Evolutionary conservation across 2,888 invertebrate species (phyloP).

Genomic region (Orthosia cruda): DNA sequence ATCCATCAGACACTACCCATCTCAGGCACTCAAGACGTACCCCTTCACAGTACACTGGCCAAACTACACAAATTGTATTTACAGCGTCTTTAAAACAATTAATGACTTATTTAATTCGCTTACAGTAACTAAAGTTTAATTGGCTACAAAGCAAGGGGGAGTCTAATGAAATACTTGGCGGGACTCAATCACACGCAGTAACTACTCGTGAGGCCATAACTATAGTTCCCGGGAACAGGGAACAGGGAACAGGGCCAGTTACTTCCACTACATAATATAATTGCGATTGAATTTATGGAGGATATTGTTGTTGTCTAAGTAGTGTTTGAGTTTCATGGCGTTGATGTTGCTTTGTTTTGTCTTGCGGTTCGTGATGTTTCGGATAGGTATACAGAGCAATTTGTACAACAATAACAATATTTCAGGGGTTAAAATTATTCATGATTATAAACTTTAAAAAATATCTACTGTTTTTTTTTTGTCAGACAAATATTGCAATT

Average conservation of each 20-base stretch:
- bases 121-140: constrained; percentile 64
- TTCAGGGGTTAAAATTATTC: no score
- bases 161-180: constrained; percentile 74
- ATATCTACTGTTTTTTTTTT: no score
- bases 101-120: constrained; percentile 65
- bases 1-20: constrained; percentile 19
- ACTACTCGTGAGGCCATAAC: constrained; percentile 74
- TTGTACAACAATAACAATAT: no score
- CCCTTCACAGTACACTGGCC: constrained; percentile 13
- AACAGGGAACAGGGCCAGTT: constrained; percentile 70
- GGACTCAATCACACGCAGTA: constrained; percentile 82
- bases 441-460: no score
- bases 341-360: constrained; percentile 51
- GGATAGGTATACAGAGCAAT: no score
- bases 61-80: constrained; percentile 56
- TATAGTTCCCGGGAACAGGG: constrained; percentile 73
- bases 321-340: constrained; percentile 42
- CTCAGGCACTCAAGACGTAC: constrained; percentile 29
- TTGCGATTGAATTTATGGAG: constrained; percentile 88
- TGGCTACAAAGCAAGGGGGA: constrained; percentile 69
- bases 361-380: not conserved
- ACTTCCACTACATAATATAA: constrained; percentile 92
- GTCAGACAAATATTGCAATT: no score
- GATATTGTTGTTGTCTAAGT: constrained; percentile 60
- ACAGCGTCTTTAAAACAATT: constrained; percentile 67